Base-by-base conservation (phyloP, 1,140 invertebrate genomes). In the Onthophagus taurus region DNA sequence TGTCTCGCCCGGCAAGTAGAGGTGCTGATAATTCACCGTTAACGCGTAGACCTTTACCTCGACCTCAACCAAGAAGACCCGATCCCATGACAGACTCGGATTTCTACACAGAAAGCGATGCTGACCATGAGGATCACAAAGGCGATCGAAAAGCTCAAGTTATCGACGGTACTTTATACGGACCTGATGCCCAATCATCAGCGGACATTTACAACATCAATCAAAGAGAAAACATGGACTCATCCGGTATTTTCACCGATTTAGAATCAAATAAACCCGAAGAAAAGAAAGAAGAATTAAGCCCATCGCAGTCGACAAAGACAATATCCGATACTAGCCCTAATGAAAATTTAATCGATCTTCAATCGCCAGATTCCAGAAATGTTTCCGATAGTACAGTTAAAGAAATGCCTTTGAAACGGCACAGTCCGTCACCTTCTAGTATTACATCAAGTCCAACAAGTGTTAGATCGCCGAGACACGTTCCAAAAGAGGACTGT, bases 81-180 rank as follows among this genome's bases (percentile, higher is more conserved):
- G 84, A 88, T 65, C 82, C 84, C 1, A 87, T 89, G 84, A 89
- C 85, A 0, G 85, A 89, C 64, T 89, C 85, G 0, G 86, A 89
- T 60, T 89, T 89, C 60, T 89, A 87, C 57, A 89, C 85, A 4
- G 86, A 89, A 67, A 85, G 82, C 53, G 85, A 89, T 66, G 83
- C 83, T 0, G 85, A 89, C 60, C 75, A 81, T 60, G 83, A 87
- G 46, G 82, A 87, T 16, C 69, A 80, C 62, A 65, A 74, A 41
- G 60, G 72, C 4, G 83, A 88, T 58, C 69, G 81, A 12, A 66
- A 69, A 42, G 83, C 81, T 11, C 81, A 84, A 63, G 81, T 88
- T 4, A 89, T 88, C 26, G 86, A 89, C 63, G 86, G 85, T 2
- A 85, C 83, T 3, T 62, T 89, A 0, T 89, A 89, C 55, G 83